Base-by-base conservation (phyloP, 2,113 vertebrate species). In the Chauna torquata region DNA sequence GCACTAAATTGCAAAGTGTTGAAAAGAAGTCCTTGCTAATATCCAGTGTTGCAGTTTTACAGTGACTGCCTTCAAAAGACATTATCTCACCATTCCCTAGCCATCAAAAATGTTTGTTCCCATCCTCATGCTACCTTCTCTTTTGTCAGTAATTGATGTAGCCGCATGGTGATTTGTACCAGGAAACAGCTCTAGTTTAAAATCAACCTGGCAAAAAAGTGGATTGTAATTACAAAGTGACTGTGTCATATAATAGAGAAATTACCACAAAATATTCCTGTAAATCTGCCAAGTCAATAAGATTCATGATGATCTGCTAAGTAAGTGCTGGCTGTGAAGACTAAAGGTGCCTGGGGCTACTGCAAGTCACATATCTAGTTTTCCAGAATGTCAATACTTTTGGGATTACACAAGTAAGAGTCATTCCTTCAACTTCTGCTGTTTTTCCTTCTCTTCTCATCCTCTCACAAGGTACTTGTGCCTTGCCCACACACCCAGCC, bases 351-450 rank as follows among this genome's bases (percentile, higher is more conserved):
- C 59, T 94, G 36, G 19, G 24, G 83, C 65, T 83, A 57, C 62
- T 79, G 75, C 52, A 92, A 96, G 62, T 88, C 27, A 92, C 34
- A 42, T 15, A 94, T 20, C 54, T 58, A 61, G 52, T 94, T 83
- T 97, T 94, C 64, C 62, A 82, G 75, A 95, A 93, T 68, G 24
- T 89, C 68, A 94, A 92, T 34, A 72, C 49, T 88, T 82, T 27
- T 13, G 62, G 94, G 80, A 94, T 86, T 90, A 42, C 70, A 91
- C 27, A 28, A 92, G 34, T 70, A 85, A 84, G 88, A 64, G 52
- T 47, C 6, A 66, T 69, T 66, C 65, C 55, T 76, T 75, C 38
- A 38, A 42, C 8, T 88, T 78, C 64, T 74, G 34, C 19, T 83
- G 25, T 70, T 72, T 88, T 54, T 38, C 58, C 28, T 38, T 76